Conservation (phyloP, 1,140 invertebrate species). For the Neelides sp. region DNA sequence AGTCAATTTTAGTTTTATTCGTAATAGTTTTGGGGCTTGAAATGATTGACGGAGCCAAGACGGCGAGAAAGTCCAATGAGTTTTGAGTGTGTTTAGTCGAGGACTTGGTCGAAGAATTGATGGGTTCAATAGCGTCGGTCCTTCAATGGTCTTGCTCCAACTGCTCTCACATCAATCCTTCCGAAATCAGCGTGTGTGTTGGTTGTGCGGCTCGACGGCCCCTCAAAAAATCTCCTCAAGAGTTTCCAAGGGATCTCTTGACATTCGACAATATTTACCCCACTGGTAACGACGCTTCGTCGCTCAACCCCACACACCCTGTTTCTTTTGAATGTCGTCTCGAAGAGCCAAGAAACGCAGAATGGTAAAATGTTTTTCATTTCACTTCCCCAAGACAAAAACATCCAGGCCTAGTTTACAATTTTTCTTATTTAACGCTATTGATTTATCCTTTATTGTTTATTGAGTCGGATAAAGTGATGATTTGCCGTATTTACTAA, state of each 20-base stretch:
- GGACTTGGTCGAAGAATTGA: slow-evolving; percentile 44
- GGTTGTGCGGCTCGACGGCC: slow-evolving; percentile 48
- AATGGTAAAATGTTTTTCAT: slow-evolving; percentile 19
- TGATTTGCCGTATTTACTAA: background rate
- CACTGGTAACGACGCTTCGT: background rate
- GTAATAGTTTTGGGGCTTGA: too few relatives aligned
- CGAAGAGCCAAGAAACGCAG: slow-evolving; percentile 25
- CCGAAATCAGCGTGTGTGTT: slow-evolving; percentile 60
- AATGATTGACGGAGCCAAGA: too few relatives aligned
- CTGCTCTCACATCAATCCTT: slow-evolving; percentile 74
- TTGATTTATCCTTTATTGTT: background rate
- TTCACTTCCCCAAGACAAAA: background rate
- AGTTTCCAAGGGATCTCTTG: slow-evolving; percentile 2
- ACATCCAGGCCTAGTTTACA: background rate
- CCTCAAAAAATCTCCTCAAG: slow-evolving; percentile 11
- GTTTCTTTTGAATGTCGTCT: slow-evolving; percentile 22
- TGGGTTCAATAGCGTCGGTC: slow-evolving; percentile 79
- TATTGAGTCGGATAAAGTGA: background rate
- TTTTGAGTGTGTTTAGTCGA: too few relatives aligned
- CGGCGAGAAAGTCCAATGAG: too few relatives aligned
- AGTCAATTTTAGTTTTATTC: too few relatives aligned
- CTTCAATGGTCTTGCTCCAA: slow-evolving; percentile 75
- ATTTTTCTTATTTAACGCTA: background rate
- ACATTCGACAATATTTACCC: background rate
- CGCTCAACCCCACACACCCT: slow-evolving; percentile 1